A percentile compares a stretch with the other conserved stretches of the same genome.
These are phyloP conservation scores for Enteromius viviparus DNA, from an alignment of 2,797 vertebrate species.

Conservation along the genomic window DNA sequence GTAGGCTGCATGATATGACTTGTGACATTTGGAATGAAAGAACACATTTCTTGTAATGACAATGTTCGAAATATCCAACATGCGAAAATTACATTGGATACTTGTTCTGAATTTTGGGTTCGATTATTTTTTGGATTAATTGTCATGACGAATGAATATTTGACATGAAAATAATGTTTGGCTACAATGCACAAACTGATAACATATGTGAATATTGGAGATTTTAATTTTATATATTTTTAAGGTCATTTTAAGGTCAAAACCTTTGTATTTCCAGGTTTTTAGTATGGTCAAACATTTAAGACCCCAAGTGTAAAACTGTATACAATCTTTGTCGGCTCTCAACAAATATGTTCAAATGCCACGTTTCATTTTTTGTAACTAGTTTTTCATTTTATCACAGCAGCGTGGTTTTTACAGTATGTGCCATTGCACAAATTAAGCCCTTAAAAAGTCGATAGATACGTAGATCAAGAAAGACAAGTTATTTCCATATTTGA, in stretches of 20 bases:
- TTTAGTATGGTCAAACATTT: background rate
- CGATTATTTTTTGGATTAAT: background rate
- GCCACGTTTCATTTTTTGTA: background rate
- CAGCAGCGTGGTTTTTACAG: background rate
- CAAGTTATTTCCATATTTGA: background rate
- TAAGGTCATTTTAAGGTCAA: too few species aligned
- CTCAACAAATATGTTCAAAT: background rate
- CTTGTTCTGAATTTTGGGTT: background rate
- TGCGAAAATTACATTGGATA: too few species aligned
- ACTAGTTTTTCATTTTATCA: background rate
- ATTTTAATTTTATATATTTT: background rate
- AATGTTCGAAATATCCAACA: too few species aligned
- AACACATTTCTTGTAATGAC: too few species aligned
- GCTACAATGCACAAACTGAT: background rate
- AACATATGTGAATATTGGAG: background rate
- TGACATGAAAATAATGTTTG: background rate
- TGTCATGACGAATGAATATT: too few species aligned
- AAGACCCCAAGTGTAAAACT: background rate
- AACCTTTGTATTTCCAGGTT: background rate
- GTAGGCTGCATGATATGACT: background rate
- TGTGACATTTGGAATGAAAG: too few species aligned
- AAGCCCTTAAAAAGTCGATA: background rate
- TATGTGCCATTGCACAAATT: background rate
- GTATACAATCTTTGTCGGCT: background rate
- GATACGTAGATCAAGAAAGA: too few species aligned